Evolutionary conservation across 2,113 vertebrate genomes (phyloP).

Genomic region (Cricetomys ansorgei): DNA sequence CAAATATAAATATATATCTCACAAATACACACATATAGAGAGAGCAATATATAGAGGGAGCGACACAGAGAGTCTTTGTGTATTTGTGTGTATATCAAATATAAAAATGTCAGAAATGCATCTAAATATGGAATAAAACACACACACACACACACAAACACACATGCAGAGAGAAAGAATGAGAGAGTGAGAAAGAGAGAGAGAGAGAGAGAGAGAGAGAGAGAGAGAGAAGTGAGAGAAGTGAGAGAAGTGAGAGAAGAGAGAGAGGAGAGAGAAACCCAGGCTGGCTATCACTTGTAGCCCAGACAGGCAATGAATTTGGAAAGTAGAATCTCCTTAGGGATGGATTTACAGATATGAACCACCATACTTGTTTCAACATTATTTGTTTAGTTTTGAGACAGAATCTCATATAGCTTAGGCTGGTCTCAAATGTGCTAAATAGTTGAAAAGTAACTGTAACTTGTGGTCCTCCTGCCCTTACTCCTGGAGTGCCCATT

Average conservation of each 20-base stretch:
- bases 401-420: neutral
- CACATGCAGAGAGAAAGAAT: neutral
- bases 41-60: too few species aligned
- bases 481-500: neutral
- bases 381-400: neutral
- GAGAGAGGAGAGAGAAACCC: neutral
- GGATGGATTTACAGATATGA: neutral
- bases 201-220: neutral
- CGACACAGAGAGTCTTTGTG: neutral
- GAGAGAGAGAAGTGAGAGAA: neutral
- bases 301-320: neutral
- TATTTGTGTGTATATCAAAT: neutral
- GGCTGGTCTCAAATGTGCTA: neutral
- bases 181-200: too few species aligned
- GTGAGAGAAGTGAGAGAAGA: neutral
- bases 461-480: neutral
- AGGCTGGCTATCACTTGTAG: neutral
- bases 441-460: neutral
- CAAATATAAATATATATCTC: neutral
- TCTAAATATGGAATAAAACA: too few species aligned
- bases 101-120: neutral
- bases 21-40: neutral
- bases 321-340: neutral
- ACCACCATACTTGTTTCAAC: too few species aligned
- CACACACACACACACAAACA: neutral